Conservation (phyloP, 2,888 invertebrate species). For the Phragmatobia fuliginosa region DNA sequence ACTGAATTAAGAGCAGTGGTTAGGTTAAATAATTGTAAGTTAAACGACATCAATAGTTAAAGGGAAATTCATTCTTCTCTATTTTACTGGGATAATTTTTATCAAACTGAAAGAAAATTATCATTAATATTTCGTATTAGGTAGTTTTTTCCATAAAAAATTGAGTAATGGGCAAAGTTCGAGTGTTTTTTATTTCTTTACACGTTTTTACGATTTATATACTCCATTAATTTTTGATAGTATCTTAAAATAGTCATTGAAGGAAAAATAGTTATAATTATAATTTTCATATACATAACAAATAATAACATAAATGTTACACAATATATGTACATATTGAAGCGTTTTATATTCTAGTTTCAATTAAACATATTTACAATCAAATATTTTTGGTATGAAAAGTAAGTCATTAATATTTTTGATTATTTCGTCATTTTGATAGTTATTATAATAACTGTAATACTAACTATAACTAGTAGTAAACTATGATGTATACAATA, state of each 20-base stretch:
- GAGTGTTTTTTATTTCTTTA: not conserved
- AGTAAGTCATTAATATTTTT: not conserved
- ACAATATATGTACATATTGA: not conserved
- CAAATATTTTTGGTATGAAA: not conserved
- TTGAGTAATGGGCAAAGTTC: not conserved
- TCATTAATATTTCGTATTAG: too few relatives aligned
- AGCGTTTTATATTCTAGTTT: not conserved
- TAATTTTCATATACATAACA: not conserved
- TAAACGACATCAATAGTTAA: not conserved
- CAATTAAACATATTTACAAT: slow-evolving; percentile 2
- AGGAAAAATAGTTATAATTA: not conserved
- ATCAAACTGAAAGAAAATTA: too few relatives aligned
- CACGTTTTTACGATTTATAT: not conserved
- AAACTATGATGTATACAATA: not conserved
- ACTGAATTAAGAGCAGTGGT: too few relatives aligned
- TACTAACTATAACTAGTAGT: too few relatives aligned
- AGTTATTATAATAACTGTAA: too few relatives aligned
- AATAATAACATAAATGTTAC: not conserved
- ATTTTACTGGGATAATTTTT: not conserved
- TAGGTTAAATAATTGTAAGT: not conserved
- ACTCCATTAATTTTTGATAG: not conserved
- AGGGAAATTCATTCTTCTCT: not conserved
- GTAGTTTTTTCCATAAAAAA: not conserved
- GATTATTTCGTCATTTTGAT: slow-evolving; percentile 13
- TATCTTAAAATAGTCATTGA: not conserved